A percentile compares a stretch with the other conserved stretches of the same genome.
These are phyloP conservation scores for Trinorchestia longiramus DNA, from an alignment of 1,140 invertebrate genomes.

Conservation along the genomic window DNA sequence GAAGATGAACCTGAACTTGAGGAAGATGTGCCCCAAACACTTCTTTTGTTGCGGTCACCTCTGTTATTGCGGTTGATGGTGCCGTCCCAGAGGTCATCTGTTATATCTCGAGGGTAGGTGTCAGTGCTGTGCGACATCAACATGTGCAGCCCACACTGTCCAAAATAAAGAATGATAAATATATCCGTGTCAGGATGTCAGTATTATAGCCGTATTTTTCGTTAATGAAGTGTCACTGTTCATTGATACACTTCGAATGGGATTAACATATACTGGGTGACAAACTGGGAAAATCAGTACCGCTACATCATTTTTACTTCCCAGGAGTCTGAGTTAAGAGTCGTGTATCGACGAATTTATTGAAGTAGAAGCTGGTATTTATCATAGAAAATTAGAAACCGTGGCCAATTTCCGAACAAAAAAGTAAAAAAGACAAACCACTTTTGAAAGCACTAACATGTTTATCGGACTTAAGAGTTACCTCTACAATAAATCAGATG, in stretches of 20 bases:
- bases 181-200: background rate
- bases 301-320: too few relatives aligned
- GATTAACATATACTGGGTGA: too few relatives aligned
- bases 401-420: too few relatives aligned
- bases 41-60: slow-evolving; percentile 17
- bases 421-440: too few relatives aligned
- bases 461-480: background rate
- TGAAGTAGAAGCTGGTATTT: too few relatives aligned
- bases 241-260: background rate
- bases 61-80: slow-evolving; percentile 36
- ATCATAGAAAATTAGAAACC: too few relatives aligned
- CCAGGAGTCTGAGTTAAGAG: too few relatives aligned
- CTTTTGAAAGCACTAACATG: background rate
- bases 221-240: background rate
- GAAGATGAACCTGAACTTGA: background rate
- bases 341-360: too few relatives aligned
- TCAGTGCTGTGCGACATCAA: slow-evolving; percentile 41
- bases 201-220: background rate
- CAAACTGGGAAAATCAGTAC: too few relatives aligned
- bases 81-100: slow-evolving; percentile 13
- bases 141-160: slow-evolving; percentile 30
- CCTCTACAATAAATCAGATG: background rate
- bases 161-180: background rate
- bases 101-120: background rate
- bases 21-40: background rate